Conservation (phyloP, 2,888 invertebrate species). For the Athetis lepigone region DNA sequence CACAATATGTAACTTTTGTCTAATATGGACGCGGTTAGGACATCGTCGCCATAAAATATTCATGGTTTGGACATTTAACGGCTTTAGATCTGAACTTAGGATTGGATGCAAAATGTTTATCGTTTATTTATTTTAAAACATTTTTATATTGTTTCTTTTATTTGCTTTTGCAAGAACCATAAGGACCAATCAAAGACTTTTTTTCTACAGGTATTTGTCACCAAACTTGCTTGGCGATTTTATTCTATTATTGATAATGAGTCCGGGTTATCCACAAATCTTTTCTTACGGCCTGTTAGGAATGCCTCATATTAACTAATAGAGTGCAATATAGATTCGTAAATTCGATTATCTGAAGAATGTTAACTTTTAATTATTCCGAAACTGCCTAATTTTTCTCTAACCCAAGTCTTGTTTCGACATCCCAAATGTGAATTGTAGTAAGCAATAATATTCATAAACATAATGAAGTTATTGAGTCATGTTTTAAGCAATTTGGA, state of each 20-base stretch:
- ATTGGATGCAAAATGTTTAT: slow-evolving; percentile 14
- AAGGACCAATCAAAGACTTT: no score
- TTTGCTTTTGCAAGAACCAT: not conserved
- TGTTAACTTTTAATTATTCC: no score
- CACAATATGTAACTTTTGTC: slow-evolving; percentile 53
- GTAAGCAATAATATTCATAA: not conserved
- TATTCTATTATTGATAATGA: no score
- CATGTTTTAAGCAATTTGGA: not conserved
- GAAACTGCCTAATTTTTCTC: no score
- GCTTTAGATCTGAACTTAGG: slow-evolving; percentile 1
- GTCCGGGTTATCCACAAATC: no score
- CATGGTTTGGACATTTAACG: slow-evolving; percentile 34
- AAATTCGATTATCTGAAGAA: no score
- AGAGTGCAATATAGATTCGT: no score
- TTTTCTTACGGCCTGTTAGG: no score
- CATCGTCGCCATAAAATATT: slow-evolving; percentile 44
- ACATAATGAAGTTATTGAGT: slow-evolving; percentile 1
- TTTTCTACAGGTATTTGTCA: no score
- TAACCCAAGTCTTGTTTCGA: not conserved
- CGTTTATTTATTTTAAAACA: slow-evolving; percentile 14
- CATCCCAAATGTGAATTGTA: not conserved
- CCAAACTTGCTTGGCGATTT: no score
- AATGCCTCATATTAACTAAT: no score
- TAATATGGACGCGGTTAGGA: slow-evolving; percentile 52
- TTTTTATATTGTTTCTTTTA: not conserved